Evolutionary conservation across 1,140 invertebrate genomes (phyloP).

Genomic region (Papilio polyxenes): DNA sequence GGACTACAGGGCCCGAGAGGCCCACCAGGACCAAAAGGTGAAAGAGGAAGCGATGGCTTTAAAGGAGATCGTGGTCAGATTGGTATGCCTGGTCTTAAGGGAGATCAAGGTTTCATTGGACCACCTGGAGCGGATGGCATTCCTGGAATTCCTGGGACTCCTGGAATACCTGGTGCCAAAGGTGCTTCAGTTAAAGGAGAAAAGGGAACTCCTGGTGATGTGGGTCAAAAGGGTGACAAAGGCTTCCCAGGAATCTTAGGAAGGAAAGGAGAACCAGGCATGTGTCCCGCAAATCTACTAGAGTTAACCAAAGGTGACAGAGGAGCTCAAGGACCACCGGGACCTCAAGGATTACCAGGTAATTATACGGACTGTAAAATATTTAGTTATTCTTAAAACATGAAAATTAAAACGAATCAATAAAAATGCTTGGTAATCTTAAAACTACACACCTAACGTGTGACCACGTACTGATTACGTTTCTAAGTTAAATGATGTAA

Average conservation of each 20-base stretch:
- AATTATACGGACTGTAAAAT: conserved; percentile 28
- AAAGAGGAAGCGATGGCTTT: conserved; percentile 73
- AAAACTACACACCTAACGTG: background rate
- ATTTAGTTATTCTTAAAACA: background rate
- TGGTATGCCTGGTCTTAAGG: conserved; percentile 84
- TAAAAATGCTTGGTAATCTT: conserved; percentile 12
- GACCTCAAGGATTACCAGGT: conserved; percentile 82
- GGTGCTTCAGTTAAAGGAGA: conserved; percentile 70
- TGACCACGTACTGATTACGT: too few relatives aligned
- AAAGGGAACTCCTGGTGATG: conserved; percentile 80
- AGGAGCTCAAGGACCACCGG: conserved; percentile 81
- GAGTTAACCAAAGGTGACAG: conserved; percentile 82
- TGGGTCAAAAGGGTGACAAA: conserved; percentile 83
- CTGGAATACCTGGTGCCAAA: conserved; percentile 84
- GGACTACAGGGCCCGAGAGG: conserved; percentile 66
- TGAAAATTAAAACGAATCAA: background rate
- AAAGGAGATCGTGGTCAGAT: conserved; percentile 83
- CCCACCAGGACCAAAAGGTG: conserved; percentile 72
- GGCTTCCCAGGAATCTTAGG: conserved; percentile 81
- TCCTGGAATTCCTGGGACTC: conserved; percentile 85
- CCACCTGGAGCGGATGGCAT: conserved; percentile 83
- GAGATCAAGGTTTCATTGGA: conserved; percentile 81
- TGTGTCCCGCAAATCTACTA: conserved; percentile 79
- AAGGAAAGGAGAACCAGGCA: conserved; percentile 82
- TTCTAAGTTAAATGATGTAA: too few relatives aligned